Conservation (phyloP, 2,113 vertebrate species). For the Spermophilus dauricus region DNA sequence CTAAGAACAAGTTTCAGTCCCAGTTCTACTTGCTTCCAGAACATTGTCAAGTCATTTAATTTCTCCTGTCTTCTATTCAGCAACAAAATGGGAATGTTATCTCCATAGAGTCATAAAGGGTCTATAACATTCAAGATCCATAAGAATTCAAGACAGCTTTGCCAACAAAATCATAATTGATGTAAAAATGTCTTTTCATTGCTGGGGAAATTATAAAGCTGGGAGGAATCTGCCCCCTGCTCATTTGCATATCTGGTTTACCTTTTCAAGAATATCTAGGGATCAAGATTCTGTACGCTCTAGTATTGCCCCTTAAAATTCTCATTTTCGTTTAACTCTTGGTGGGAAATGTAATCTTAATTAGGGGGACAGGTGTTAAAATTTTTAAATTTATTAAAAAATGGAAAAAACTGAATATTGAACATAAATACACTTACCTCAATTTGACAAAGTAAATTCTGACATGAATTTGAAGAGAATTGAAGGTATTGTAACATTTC, state of each 20-base stretch:
- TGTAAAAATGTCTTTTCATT: not conserved
- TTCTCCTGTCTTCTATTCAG: not conserved
- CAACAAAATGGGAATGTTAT: not conserved
- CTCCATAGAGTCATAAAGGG: not conserved
- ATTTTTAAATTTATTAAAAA: not conserved
- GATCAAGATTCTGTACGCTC: not conserved
- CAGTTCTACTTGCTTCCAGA: not conserved
- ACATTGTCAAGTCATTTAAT: not conserved
- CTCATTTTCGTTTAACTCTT: not conserved
- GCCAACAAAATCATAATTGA: not conserved
- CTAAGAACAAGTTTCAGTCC: not conserved
- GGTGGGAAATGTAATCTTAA: not conserved
- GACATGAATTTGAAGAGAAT: not conserved
- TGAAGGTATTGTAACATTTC: not conserved
- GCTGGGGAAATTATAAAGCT: not conserved
- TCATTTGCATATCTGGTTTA: not conserved
- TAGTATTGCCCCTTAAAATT: not conserved
- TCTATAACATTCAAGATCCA: not conserved
- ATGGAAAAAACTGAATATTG: not conserved
- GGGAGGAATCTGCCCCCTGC: not conserved
- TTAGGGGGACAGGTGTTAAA: not conserved
- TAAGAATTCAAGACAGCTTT: not conserved
- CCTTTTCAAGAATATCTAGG: not conserved
- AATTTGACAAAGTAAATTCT: conserved; percentile 8
- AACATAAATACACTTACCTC: not conserved